A percentile compares a stretch with the other conserved stretches of the same genome.
Evolutionary conservation across 1,140 invertebrate species (phyloP).

Genomic region (Antheraea pernyi): DNA sequence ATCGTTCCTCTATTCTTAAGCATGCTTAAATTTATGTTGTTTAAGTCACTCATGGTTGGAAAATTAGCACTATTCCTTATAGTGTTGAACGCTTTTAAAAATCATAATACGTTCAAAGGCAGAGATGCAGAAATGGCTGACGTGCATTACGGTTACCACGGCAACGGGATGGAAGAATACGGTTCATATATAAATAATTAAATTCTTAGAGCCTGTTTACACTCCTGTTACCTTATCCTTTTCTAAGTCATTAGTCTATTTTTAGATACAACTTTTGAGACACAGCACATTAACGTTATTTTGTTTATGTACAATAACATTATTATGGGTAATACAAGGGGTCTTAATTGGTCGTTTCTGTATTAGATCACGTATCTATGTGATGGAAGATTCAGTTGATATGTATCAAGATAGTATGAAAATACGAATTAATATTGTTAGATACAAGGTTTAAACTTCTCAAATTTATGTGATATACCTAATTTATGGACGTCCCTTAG

Average conservation of each 20-base stretch:
- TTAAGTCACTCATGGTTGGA: constrained; percentile 82
- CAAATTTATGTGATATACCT: neutral
- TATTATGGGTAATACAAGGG: no score
- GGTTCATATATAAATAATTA: constrained; percentile 70
- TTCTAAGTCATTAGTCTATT: constrained; percentile 20
- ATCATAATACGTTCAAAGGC: constrained; percentile 68
- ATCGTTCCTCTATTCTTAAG: constrained; percentile 82
- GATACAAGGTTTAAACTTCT: no score
- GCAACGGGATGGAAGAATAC: constrained; percentile 77
- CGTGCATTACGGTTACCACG: constrained; percentile 78
- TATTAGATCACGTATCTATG: no score
- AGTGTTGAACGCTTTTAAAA: constrained; percentile 81
- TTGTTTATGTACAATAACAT: no score
- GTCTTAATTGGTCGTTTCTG: no score
- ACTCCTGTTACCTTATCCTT: neutral
- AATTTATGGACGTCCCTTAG: neutral
- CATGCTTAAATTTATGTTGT: constrained; percentile 82
- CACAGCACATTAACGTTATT: no score
- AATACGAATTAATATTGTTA: no score
- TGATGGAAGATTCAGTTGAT: no score
- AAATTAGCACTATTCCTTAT: constrained; percentile 82
- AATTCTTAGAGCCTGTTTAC: neutral
- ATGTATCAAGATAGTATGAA: no score
- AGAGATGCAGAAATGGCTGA: constrained; percentile 60
- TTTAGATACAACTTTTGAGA: neutral